Evolutionary conservation across 2,888 invertebrate species (phyloP).

Genomic region (Volucella zonaria): DNA sequence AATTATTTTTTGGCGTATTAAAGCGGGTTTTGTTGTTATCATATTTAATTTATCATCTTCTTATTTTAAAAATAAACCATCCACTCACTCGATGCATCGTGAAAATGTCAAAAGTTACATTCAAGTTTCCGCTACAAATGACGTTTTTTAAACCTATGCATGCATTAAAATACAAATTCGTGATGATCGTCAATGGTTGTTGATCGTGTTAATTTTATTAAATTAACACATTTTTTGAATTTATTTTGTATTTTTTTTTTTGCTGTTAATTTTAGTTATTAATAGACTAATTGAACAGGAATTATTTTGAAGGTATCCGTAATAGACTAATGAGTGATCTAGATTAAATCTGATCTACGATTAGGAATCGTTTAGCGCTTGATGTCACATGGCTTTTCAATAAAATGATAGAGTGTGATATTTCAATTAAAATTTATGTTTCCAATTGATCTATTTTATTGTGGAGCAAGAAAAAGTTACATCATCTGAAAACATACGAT

Average conservation of each 20-base stretch:
- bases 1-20: too few species aligned
- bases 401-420: slow-evolving; percentile 9
- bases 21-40: too few species aligned
- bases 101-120: too few species aligned
- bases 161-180: not conserved
- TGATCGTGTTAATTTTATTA: slow-evolving; percentile 20
- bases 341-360: slow-evolving; percentile 40
- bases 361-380: slow-evolving; percentile 29
- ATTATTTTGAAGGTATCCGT: slow-evolving; percentile 27
- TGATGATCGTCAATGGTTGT: slow-evolving; percentile 3
- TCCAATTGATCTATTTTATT: slow-evolving; percentile 28
- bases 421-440: not conserved
- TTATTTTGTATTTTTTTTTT: slow-evolving; percentile 19
- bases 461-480: not conserved
- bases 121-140: too few species aligned
- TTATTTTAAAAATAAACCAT: too few species aligned
- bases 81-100: too few species aligned
- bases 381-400: slow-evolving; percentile 27
- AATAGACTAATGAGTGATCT: slow-evolving; percentile 32
- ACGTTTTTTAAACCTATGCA: not conserved
- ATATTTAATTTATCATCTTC: too few species aligned
- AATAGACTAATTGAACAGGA: slow-evolving; percentile 16
- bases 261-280: not conserved
- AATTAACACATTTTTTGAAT: slow-evolving; percentile 31
- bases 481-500: not conserved